Evolutionary conservation across 2,113 vertebrate species (phyloP).

Genomic region (Arenaria interpres): DNA sequence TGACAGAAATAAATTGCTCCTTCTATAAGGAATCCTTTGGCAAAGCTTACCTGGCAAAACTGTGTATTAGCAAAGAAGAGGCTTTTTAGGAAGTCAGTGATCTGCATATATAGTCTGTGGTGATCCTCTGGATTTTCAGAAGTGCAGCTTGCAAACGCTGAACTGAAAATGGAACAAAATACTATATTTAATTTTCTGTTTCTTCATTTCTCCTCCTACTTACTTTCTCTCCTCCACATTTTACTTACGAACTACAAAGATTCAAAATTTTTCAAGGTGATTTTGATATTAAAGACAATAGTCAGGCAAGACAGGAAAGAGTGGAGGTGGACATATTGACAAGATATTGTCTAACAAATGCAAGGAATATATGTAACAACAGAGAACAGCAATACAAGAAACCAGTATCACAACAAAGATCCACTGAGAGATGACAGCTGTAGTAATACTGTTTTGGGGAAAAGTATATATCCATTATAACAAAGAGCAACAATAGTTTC

Average conservation of each 20-base stretch:
- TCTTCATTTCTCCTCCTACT: background rate
- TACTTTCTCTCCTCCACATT: background rate
- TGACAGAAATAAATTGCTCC: background rate
- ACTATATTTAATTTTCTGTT: background rate
- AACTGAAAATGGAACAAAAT: conserved; percentile 62
- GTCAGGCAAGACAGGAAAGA: background rate
- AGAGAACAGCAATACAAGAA: background rate
- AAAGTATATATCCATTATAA: background rate
- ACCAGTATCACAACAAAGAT: background rate
- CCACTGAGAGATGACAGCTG: background rate
- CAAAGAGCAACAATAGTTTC: background rate
- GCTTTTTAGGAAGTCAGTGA: conserved; percentile 73
- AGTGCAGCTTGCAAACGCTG: conserved; percentile 2
- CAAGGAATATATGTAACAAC: background rate
- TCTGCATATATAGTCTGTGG: conserved; percentile 72
- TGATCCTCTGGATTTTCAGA: conserved; percentile 66
- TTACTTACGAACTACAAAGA: background rate
- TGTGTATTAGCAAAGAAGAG: conserved; percentile 54
- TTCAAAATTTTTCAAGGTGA: background rate
- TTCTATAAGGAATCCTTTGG: background rate
- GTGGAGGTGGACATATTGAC: background rate
- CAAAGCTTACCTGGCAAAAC: conserved; percentile 71
- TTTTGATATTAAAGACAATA: background rate
- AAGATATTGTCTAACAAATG: background rate
- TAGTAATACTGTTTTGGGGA: background rate